Base-by-base conservation (phyloP, 2,113 vertebrate species). In the Sterna hirundo region DNA sequence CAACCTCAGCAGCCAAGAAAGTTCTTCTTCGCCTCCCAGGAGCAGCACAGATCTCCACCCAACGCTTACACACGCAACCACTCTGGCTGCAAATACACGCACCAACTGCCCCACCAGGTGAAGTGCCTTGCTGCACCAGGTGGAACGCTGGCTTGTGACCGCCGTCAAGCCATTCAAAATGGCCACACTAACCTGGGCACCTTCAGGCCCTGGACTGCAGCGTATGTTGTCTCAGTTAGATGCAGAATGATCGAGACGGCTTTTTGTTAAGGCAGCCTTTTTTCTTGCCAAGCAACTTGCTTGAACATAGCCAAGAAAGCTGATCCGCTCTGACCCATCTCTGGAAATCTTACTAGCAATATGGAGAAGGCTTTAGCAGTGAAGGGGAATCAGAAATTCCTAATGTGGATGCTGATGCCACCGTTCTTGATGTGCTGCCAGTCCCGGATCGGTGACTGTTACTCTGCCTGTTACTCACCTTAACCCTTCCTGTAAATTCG, bases 361-460 rank as follows among this genome's bases (percentile, higher is more conserved):
- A 26, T 4, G 40, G 69, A 49, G 54, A 68, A 54, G 61, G 64
- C 47, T 14, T 42, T 13, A 27, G 75, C 52, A 79, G 44, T 0
- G 29, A 14, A 17, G 64, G 52, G n/a, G 25, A 51, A 8, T 2
- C 47, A 32, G 54, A 20, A 38, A 25, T 10, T 42, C 62, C 55
- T 18, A 3, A 4, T 1, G 40, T 2, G 21, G 51, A 2, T 10
- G 26, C 71, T 44, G 52, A 9, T 19, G 34, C 2, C 61, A 30
- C 60, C 42, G 86, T 44, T 69, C 49, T 16, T 4, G 21, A 8
- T 36, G 60, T 34, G 55, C 57, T 60, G 69, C 91, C 42, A 36
- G 11, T 55, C 44, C 72, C 11, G 1, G 38, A 3, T 15, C 61
- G 5, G 54, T 0, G 20, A 40, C 5, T 7, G 21, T 10, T 21